phyloP scores from a whole-genome alignment of 2,888 invertebrate species.

The Mactromeris polynyma region DNA sequence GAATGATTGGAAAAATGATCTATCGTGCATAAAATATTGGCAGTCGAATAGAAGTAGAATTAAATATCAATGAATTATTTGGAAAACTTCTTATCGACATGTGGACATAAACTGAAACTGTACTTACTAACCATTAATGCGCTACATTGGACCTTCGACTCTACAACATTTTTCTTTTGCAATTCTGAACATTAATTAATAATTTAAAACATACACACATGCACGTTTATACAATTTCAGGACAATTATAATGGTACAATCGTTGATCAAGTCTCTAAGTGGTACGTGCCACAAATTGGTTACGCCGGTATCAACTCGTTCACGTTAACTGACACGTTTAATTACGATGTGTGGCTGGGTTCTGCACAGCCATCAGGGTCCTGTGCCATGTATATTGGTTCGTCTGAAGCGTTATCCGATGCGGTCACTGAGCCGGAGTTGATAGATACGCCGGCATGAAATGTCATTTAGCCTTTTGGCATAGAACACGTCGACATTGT shows the following conservation, averaged over 20 bases:
- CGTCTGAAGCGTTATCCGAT: neutral
- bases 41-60: too few relatives aligned
- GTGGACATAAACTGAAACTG: too few relatives aligned
- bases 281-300: neutral
- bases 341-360: neutral
- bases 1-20: too few relatives aligned
- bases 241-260: neutral
- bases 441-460: neutral
- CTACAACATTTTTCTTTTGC: too few relatives aligned
- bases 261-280: neutral
- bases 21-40: too few relatives aligned
- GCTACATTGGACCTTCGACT: too few relatives aligned
- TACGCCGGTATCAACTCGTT: neutral
- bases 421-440: neutral
- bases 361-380: neutral
- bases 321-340: neutral
- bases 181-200: too few relatives aligned
- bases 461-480: neutral
- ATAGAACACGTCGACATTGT: neutral
- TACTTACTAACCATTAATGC: too few relatives aligned
- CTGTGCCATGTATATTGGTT: neutral
- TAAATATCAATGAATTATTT: too few relatives aligned
- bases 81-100: too few relatives aligned
- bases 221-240: neutral
- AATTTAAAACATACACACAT: too few relatives aligned